A percentile compares a stretch with the other conserved stretches of the same genome.
Evolutionary conservation across 2,113 vertebrate genomes (phyloP).

Genomic region (Scortum barcoo): DNA sequence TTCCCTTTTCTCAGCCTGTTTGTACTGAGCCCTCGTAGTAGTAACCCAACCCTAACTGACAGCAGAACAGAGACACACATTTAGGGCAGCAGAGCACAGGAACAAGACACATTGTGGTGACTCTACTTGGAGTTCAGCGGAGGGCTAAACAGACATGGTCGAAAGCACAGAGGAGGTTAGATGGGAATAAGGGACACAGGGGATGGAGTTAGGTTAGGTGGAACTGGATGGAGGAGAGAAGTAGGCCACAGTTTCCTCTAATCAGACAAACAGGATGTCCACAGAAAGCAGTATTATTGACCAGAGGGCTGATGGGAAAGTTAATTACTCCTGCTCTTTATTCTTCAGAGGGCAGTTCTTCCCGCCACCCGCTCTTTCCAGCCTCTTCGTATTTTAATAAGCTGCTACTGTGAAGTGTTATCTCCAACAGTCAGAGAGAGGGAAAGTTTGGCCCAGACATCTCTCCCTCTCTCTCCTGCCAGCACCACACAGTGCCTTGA

Average conservation of each 20-base stretch:
- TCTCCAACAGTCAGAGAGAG: conserved; percentile 58
- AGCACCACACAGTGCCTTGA: conserved; percentile 49
- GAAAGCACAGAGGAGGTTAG: conserved; percentile 25
- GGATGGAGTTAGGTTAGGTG: conserved; percentile 7
- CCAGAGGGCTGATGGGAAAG: conserved; percentile 47
- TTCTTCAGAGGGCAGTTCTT: conserved; percentile 39
- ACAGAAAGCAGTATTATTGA: conserved; percentile 41
- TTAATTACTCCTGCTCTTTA: conserved; percentile 51
- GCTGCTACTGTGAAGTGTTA: conserved; percentile 66
- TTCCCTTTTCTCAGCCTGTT: not conserved
- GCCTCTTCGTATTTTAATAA: conserved; percentile 34
- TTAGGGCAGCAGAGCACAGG: not conserved
- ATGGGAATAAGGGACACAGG: not conserved
- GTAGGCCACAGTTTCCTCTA: conserved; percentile 29
- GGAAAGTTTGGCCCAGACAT: conserved; percentile 47
- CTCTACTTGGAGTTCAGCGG: conserved; percentile 15
- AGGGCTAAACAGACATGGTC: conserved; percentile 17
- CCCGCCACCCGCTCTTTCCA: conserved; percentile 16
- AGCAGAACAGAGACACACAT: conserved; percentile 9
- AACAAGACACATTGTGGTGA: conserved; percentile 4
- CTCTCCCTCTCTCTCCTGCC: conserved; percentile 23
- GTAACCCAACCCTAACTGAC: not conserved
- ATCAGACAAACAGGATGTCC: conserved; percentile 29
- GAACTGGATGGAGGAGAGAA: conserved; percentile 21
- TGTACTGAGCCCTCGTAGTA: not conserved